Conservation (phyloP, 2,888 invertebrate genomes). For the Drosophila monieri region DNA sequence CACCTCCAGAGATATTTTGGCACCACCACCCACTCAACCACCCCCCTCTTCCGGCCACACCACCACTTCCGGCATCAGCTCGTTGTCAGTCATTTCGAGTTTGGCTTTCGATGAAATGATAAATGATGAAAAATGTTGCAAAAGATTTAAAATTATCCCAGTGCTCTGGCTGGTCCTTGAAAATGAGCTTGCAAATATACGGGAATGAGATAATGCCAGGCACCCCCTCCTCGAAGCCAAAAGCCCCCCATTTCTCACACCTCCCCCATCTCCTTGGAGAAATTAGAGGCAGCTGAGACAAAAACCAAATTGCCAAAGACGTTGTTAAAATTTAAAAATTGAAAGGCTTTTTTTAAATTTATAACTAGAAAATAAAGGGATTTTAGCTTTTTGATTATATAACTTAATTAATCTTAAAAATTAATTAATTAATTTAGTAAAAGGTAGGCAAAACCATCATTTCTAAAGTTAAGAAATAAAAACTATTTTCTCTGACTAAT, state of each 20-base stretch:
- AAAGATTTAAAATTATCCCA: conserved; percentile 83
- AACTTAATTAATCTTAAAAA: too few species aligned
- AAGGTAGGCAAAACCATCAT: too few species aligned
- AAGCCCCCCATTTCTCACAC: not conserved
- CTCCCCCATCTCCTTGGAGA: conserved; percentile 2
- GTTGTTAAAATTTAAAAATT: conserved; percentile 50
- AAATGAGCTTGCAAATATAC: conserved; percentile 73
- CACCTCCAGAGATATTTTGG: conserved; percentile 1
- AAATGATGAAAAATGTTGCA: conserved; percentile 84
- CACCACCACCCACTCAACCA: not conserved
- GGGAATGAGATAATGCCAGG: conserved; percentile 26
- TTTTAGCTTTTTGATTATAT: too few species aligned
- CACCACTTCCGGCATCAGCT: conserved; percentile 63
- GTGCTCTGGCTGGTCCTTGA: conserved; percentile 15
- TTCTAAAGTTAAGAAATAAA: too few species aligned
- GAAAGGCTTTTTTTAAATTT: not conserved
- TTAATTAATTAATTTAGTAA: too few species aligned
- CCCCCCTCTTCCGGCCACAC: not conserved
- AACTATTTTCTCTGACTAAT: too few species aligned
- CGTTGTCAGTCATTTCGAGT: conserved; percentile 80
- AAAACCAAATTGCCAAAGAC: conserved; percentile 19
- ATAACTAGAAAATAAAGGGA: not conserved
- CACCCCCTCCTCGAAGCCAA: not conserved
- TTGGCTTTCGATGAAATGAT: conserved; percentile 82
- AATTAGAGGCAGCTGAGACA: conserved; percentile 56